phyloP scores from a whole-genome alignment of 2,888 invertebrate species.

The Polia nebulosa region DNA sequence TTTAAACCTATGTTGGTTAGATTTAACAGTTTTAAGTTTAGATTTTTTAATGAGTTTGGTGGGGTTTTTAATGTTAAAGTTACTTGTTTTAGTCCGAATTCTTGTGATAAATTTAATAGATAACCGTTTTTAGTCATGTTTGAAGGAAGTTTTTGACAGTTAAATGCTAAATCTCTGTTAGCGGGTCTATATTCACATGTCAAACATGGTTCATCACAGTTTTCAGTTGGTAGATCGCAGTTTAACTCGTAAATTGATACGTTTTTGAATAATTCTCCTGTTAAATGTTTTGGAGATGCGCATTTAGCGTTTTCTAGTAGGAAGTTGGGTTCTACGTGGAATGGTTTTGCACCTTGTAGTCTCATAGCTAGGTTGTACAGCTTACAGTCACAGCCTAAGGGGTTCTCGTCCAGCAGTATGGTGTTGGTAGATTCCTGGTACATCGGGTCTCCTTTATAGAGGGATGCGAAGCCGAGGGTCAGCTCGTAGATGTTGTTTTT shows the following conservation, averaged over 20 bases:
- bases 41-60: slow-evolving; percentile 8
- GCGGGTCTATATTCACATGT: slow-evolving; percentile 23
- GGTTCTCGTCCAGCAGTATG: slow-evolving; percentile 71
- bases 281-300: slow-evolving; percentile 27
- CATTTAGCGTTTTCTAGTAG: slow-evolving; percentile 33
- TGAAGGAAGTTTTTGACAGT: slow-evolving; percentile 30
- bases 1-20: slow-evolving; percentile 30
- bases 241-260: slow-evolving; percentile 8
- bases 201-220: slow-evolving; percentile 15
- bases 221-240: slow-evolving; percentile 22
- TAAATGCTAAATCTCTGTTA: not conserved
- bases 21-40: slow-evolving; percentile 33
- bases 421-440: slow-evolving; percentile 7
- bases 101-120: slow-evolving; percentile 5
- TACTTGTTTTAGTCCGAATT: not conserved
- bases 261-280: slow-evolving; percentile 2
- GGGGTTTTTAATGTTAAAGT: not conserved
- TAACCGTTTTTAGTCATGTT: not conserved
- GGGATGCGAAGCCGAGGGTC: not conserved
- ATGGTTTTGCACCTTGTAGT: not conserved
- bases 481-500: slow-evolving; percentile 70
- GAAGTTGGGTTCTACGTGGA: slow-evolving; percentile 18
- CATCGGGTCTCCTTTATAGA: not conserved
- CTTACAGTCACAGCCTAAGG: slow-evolving; percentile 72
- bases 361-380: slow-evolving; percentile 61